Base-by-base conservation (phyloP, 2,888 invertebrate genomes). In the Dicyrtomina minuta region DNA sequence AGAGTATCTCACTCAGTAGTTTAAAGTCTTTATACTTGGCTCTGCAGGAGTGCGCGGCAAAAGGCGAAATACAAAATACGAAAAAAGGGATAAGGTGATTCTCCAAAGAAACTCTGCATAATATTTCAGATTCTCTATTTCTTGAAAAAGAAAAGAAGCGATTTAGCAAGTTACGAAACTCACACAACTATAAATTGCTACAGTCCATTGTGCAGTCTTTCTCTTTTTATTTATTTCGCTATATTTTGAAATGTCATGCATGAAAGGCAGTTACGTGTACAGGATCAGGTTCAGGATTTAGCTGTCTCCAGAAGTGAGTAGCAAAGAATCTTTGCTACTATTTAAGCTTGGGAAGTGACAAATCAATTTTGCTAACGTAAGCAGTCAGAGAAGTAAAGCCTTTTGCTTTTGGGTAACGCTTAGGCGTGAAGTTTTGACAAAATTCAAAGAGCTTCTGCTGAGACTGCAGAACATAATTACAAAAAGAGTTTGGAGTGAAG, bases 51-150 rank as follows among this genome's bases (percentile, higher is more conserved):
- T 26, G 24, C 22, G 27, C 2, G 26, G 1, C 26, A 26, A 13
- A 15, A 20, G 22, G 22, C 22, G 13, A 55, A 8, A 33, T 5
- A 33, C 8, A 33, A 33, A 33, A 46, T 6, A 12, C 17, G 20
- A 5, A 46, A 46, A 17, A 20, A 12, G 33, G 15, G 55, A 55
- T 55, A 55, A 26, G 27, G 55, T 55, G 26, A 55, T 55, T 39
- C 27, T 64, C 51, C 39, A 64, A 51, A 64, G 66, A 46, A 68
- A 68, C 68, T 68, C 60, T 60, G 53, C 68, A 68, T 60, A 49
- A n/a, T n/a, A n/a, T n/a, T 68, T 41, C 33, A 49, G 24, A 60
- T 46, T 60, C 68, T 59, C 49, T 41, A 68, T 60, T 68, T 68
- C 26, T 26, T 15, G 24, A 22, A 61, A 24, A 46, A 62, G 27